Percentiles rank a stretch among this genome's conserved stretches.
phyloP scores from a whole-genome alignment of 2,113 vertebrate genomes.

The Cyanoliseus patagonus region DNA sequence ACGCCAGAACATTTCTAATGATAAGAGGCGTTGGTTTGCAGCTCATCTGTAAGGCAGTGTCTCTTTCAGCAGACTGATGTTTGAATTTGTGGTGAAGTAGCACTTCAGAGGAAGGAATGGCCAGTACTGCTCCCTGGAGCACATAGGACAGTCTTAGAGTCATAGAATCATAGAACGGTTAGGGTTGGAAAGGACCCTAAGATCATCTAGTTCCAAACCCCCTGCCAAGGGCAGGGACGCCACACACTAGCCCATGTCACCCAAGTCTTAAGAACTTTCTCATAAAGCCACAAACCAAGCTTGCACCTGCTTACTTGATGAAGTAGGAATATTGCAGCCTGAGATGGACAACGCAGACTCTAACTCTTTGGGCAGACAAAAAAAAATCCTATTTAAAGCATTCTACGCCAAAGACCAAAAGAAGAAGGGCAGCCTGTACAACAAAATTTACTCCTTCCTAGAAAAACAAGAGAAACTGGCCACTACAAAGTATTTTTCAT shows the following conservation, averaged over 20 bases:
- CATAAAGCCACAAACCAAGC: neutral
- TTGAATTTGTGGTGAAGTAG: neutral
- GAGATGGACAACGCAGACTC: neutral
- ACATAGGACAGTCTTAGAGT: rapidly evolving
- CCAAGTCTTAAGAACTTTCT: neutral
- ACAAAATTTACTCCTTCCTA: constrained; percentile 38
- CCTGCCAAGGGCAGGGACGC: neutral
- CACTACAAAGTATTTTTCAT: neutral
- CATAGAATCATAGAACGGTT: neutral
- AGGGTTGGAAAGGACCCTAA: neutral
- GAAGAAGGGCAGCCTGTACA: constrained; percentile 28
- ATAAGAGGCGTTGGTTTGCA: neutral
- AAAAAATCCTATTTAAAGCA: constrained; percentile 26
- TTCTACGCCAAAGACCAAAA: constrained; percentile 16
- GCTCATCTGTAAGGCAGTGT: neutral
- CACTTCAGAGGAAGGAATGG: neutral
- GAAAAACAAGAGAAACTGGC: neutral
- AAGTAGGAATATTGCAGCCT: neutral
- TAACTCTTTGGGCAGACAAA: neutral
- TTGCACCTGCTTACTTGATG: neutral
- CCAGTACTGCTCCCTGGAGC: neutral
- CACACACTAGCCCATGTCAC: neutral
- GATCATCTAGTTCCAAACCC: neutral
- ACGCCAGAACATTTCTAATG: neutral
- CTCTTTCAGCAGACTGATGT: neutral